Evolutionary conservation across 2,888 invertebrate species (phyloP).

Genomic region (Tridacna gigas): DNA sequence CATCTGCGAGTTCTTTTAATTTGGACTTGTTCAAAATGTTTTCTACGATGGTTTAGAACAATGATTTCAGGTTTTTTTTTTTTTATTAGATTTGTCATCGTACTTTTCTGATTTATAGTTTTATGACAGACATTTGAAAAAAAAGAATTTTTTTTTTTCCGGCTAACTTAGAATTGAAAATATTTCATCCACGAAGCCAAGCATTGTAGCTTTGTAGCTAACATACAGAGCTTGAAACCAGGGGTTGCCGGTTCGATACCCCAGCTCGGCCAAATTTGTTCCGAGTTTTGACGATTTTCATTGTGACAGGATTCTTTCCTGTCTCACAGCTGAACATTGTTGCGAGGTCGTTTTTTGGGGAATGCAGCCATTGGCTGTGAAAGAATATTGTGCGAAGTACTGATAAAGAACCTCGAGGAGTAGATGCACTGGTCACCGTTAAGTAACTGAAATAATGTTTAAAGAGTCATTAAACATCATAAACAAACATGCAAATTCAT

Average conservation of each 20-base stretch:
- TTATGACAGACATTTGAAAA: too few species aligned
- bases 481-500: background rate
- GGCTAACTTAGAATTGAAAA: too few species aligned
- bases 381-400: background rate
- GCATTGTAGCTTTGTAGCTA: background rate
- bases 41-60: too few species aligned
- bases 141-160: too few species aligned
- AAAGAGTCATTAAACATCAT: background rate
- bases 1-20: too few species aligned
- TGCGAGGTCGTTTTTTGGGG: background rate
- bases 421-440: background rate
- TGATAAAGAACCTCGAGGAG: background rate
- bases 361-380: background rate
- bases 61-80: too few species aligned
- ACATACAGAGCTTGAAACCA: background rate
- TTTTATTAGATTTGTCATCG: too few species aligned
- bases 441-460: background rate
- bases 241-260: background rate
- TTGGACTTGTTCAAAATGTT: too few species aligned
- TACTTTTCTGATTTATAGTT: too few species aligned
- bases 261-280: background rate
- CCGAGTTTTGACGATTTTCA: background rate
- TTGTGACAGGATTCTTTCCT: background rate
- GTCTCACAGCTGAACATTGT: background rate
- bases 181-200: too few species aligned